Conservation (phyloP, 2,113 vertebrate genomes). For the Planiliza haematocheilus region DNA sequence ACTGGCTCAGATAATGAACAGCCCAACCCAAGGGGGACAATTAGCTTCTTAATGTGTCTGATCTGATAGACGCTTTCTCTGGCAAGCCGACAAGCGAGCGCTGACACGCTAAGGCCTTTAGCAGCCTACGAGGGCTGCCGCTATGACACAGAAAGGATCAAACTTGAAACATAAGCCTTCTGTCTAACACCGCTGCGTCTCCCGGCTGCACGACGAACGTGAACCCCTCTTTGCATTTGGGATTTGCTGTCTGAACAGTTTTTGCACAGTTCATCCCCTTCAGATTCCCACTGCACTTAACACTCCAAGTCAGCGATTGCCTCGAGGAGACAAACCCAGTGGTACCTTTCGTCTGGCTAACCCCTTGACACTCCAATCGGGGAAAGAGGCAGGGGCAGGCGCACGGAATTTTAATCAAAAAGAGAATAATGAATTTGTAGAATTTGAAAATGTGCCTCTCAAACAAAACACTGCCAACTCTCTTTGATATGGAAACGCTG, state of each 20-base stretch:
- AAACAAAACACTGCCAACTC: constrained; percentile 69
- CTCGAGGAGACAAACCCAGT: constrained; percentile 55
- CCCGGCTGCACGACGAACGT: constrained; percentile 34
- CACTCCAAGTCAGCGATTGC: constrained; percentile 49
- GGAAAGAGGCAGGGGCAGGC: constrained; percentile 55
- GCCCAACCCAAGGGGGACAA: constrained; percentile 70
- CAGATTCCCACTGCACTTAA: constrained; percentile 56
- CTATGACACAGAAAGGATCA: constrained; percentile 47
- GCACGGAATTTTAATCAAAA: constrained; percentile 66
- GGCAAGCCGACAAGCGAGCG: constrained; percentile 44
- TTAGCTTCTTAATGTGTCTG: constrained; percentile 76
- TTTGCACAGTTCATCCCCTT: constrained; percentile 36
- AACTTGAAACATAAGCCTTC: constrained; percentile 52
- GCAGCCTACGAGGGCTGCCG: constrained; percentile 33
- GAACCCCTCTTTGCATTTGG: constrained; percentile 42
- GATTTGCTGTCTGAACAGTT: constrained; percentile 59
- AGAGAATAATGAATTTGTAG: constrained; percentile 74
- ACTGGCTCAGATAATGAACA: constrained; percentile 71
- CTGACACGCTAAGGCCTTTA: constrained; percentile 10
- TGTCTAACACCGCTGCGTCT: constrained; percentile 43
- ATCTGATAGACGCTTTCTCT: constrained; percentile 68
- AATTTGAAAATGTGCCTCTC: constrained; percentile 73
- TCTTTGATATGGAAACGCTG: constrained; percentile 78
- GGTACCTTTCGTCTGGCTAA: constrained; percentile 55
- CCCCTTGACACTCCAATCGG: constrained; percentile 63